Evolutionary conservation across 64 coral and sea anemone genomes (phyloP), one percentile per base, ranked within the genome.

Genomic region (Actinia equina): DNA sequence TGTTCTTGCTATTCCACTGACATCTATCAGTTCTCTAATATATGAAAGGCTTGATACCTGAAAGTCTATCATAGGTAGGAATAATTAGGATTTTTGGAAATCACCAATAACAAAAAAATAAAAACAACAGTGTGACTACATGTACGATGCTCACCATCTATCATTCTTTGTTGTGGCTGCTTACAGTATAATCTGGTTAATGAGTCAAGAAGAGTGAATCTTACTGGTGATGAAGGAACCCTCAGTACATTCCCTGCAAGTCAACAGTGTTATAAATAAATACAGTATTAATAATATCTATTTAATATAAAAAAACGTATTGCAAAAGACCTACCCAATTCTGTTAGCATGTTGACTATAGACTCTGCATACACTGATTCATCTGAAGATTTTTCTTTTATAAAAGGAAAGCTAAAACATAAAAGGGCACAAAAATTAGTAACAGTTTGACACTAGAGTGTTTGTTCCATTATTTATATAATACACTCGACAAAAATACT

Each of bases 371-470:
- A 89, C 17, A 59, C 45, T 6, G 91, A 84, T 25, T 96, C 94
- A 93, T 96, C 94, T 88, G 94, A 96, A 43, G 91, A 80, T 77
- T 87, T 96, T 90, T 96, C 94, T 76, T 96, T 96, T 52, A 93
- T 80, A 86, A 96, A 96, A 80, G 91, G 86, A 64, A 84, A 49
- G 59, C 94, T 96, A n/a, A 12, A 89, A 87, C 27, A 18, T 82
- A 74, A 23, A 59, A 86, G 26, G 6, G 22, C 5, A 74, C 18
- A 49, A 49, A 49, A 49, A 49, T 49, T 7, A 49, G 45, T 49
- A 49, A 7, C 7, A 4, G 45, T 49, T 49, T 49, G 45, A 49
- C 45, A 49, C 7, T 49, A 49, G 45, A 49, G 2, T 49, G 7
- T 49, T 49, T 49, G 45, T 49, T 7, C 16, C 65, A 11, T 25